Conservation (phyloP, 2,797 vertebrate species). For the Poeciliopsis turneri region DNA sequence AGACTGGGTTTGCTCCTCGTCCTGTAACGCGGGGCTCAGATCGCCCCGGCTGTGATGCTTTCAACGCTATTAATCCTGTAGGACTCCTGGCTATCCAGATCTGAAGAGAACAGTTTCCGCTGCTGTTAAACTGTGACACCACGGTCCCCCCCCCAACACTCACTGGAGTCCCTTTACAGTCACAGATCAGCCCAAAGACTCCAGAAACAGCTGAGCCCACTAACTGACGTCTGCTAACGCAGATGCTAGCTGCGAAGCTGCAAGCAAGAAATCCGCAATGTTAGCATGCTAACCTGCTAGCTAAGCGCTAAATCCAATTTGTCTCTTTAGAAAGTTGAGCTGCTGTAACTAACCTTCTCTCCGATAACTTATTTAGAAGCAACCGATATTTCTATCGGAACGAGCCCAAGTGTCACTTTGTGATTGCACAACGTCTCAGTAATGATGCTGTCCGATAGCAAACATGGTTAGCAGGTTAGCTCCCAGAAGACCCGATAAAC, state of each 20-base stretch:
- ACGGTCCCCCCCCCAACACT: slow-evolving; percentile 5
- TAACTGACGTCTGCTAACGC: slow-evolving; percentile 39
- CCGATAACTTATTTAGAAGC: background rate
- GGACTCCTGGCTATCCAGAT: slow-evolving; percentile 1
- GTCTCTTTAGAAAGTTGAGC: background rate
- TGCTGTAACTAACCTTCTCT: background rate
- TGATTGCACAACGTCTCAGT: slow-evolving; percentile 38
- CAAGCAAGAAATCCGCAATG: slow-evolving; percentile 68
- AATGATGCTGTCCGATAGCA: slow-evolving; percentile 65
- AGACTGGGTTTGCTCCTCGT: slow-evolving; percentile 50
- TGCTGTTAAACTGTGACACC: background rate
- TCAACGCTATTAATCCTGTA: slow-evolving; percentile 19
- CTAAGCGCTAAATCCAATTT: slow-evolving; percentile 26
- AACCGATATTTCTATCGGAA: background rate
- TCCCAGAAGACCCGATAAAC: slow-evolving; percentile 56
- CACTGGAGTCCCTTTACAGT: background rate
- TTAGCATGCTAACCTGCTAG: slow-evolving; percentile 48
- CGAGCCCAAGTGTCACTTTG: slow-evolving; percentile 41
- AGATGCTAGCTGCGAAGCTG: slow-evolving; percentile 58
- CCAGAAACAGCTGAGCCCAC: slow-evolving; percentile 42
- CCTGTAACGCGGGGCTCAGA: slow-evolving; percentile 24
- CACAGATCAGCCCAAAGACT: slow-evolving; percentile 27
- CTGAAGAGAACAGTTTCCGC: background rate
- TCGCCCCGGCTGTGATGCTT: slow-evolving; percentile 27
- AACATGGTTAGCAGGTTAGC: slow-evolving; percentile 72